Base-by-base conservation (phyloP, 2,888 invertebrate genomes). In the Nasonia oneida region DNA sequence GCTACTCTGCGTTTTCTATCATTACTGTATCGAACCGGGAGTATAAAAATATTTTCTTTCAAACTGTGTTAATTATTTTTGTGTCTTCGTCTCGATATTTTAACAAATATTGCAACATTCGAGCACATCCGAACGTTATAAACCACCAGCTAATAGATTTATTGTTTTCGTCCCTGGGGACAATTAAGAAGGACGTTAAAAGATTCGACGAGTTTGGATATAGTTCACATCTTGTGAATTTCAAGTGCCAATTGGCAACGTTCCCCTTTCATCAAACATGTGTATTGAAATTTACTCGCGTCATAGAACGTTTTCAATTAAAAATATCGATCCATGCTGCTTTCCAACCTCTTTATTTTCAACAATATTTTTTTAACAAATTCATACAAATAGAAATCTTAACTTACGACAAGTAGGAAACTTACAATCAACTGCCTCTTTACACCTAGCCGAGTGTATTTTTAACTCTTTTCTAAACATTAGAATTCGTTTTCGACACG, bases 291-390 rank as follows among this genome's bases (percentile, higher is more conserved):
- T 64, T 23, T 64, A 64, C 23, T 64, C 4, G 10, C 53, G 29
- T 23, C 14, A 64, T 29, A 0, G 12, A 64, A 64, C 10, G 23
- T 64, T 8, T 67, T 33, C 23, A 47, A 47, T 47, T 12, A 47
- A 47, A 47, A 10, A 42, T 10, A 42, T 42, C 15, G 15, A 57
- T 57, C 4, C 0, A n/a, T 57, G 15, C 18, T 53, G 8, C 15
- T 23, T 64, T 64, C 23, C 64, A 64, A 64, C 23, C 3, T 67
- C 15, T 67, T 67, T 67, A 67, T 67, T 67, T 29, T 67, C 12
- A 67, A 67, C 67, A 67, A 67, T 29, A 29, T 67, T 29, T 67
- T 67, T 29, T 67, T 67, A 67, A 67, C 67, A 67, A 67, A 67
- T 29, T 29, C 5, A 12, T 67, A 67, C 67, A 67, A 67, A 67